Evolutionary conservation across 2,888 invertebrate species (phyloP), one percentile per base, ranked within the genome.

Genomic region (Drosophila lutescens): DNA sequence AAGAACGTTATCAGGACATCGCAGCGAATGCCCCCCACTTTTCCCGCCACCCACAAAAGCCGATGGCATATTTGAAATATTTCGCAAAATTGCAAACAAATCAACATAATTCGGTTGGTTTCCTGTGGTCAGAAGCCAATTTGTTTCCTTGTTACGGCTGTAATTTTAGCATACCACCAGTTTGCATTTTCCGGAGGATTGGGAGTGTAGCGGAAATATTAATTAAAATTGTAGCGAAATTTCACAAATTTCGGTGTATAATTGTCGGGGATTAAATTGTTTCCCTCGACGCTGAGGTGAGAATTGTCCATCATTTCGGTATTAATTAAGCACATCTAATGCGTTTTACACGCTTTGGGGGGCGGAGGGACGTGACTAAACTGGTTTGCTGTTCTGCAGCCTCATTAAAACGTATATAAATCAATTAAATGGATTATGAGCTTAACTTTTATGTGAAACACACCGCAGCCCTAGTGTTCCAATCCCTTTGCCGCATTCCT

Each of bases 251-350:
- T 17, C 9, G 17, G 26, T 47, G 13, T 10, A 36, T 43, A 53
- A 49, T 32, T 41, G 58, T 26, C 26, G 36, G 15, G 6, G 44
- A 62, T 46, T 53, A 47, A 38, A 53, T 53, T 53, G 40, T 17
- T 47, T 47, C 47, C 47, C 30, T 7, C 3, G 15, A 9, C 40
- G 36, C 36, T 13, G 17, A 63, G 63, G 63, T 54, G 56, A 43
- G 56, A 46, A 56, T 36, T 40, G 47, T 40, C 40, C 43, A 57
- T 68, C 44, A 56, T 72, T 66, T 53, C 34, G 49, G 34, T 53
- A 68, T 78, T 81, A 84, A 84, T 85, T 80, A 77, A 58, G 63
- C 58, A 68, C 67, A 78, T 80, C 77, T 78, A 85, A 66, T 69
- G 73, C 61, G 76, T 59, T 76, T 71, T 68, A 57, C 57, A 57